A percentile compares a stretch with the other conserved stretches of the same genome.
Conservation (phyloP, 64 coral and sea anemone species). For the Porites lutea region DNA sequence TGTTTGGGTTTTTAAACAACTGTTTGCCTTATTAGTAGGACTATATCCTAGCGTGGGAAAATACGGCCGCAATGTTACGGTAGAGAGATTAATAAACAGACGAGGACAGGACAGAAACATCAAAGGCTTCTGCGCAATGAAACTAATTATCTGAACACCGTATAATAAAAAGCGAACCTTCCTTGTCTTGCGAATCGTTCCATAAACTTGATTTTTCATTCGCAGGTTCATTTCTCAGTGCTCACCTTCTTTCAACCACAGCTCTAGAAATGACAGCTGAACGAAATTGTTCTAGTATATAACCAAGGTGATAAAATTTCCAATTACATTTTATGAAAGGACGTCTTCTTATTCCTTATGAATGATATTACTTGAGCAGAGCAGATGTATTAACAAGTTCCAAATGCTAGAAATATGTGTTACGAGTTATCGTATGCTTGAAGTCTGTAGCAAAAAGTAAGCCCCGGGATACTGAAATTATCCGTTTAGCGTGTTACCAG, state of each 20-base stretch:
- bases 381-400: too few species aligned
- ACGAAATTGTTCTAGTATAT: background rate
- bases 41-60: slow-evolving; percentile 50
- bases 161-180: background rate
- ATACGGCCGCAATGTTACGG: slow-evolving; percentile 30
- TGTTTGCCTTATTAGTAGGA: slow-evolving; percentile 9
- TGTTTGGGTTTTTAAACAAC: slow-evolving; percentile 20
- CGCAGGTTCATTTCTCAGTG: background rate
- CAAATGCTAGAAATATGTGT: too few species aligned
- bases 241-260: background rate
- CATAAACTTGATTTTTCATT: too few species aligned
- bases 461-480: slow-evolving; percentile 13
- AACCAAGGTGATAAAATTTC: background rate
- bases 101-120: background rate
- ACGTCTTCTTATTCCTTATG: too few species aligned
- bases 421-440: too few species aligned
- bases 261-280: background rate
- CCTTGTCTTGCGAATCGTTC: background rate
- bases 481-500: background rate
- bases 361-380: too few species aligned
- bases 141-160: background rate
- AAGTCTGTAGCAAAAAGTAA: background rate
- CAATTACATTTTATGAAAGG: background rate
- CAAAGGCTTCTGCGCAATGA: background rate
- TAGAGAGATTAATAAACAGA: slow-evolving; percentile 35